Evolutionary conservation across 2,888 invertebrate genomes (phyloP).

Genomic region (Cephus runcator): DNA sequence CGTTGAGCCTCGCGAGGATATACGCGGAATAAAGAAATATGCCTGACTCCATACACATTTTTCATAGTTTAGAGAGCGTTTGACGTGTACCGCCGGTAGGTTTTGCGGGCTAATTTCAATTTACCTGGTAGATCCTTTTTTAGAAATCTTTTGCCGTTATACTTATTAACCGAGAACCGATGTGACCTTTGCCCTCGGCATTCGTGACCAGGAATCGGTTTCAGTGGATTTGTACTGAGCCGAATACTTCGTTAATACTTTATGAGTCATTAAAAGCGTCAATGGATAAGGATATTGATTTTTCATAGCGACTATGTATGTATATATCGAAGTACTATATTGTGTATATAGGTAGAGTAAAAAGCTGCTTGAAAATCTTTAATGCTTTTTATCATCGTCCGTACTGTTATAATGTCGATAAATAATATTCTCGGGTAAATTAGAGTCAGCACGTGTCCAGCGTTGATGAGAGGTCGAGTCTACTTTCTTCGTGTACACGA

Average conservation of each 20-base stretch:
- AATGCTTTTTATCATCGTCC: background rate
- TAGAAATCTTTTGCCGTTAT: background rate
- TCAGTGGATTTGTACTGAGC: background rate
- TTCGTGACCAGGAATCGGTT: background rate
- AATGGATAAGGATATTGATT: background rate
- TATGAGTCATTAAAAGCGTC: background rate
- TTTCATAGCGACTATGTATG: background rate
- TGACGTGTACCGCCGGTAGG: background rate
- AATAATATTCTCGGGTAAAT: background rate
- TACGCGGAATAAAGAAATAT: background rate
- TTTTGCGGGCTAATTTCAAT: background rate
- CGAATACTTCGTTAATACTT: background rate
- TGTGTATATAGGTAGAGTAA: background rate
- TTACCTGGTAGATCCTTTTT: background rate
- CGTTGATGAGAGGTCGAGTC: background rate
- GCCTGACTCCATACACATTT: background rate
- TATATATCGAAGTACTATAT: too few species aligned
- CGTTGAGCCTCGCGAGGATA: background rate
- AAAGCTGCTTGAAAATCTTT: background rate
- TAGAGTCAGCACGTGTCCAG: background rate
- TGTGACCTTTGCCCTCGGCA: background rate
- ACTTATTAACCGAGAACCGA: background rate
- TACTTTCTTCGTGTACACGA: background rate
- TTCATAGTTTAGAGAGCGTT: background rate
- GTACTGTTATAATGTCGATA: background rate